A percentile compares a stretch with the other conserved stretches of the same genome.
Evolutionary conservation across 2,113 vertebrate species (phyloP).

Genomic region (Eptesicus fuscus): DNA sequence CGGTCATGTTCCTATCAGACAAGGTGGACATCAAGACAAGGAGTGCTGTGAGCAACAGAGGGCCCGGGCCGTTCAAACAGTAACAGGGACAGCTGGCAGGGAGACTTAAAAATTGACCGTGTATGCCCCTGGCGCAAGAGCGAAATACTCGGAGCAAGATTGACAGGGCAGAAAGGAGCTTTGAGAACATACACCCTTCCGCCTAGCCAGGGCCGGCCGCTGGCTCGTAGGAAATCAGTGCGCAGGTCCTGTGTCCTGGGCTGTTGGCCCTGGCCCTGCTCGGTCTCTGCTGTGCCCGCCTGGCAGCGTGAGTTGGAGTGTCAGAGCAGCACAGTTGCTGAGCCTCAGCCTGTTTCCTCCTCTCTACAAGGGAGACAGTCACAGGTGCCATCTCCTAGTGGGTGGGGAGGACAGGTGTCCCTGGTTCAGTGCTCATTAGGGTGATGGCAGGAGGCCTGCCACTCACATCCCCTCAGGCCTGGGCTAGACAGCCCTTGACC

Average conservation of each 20-base stretch:
- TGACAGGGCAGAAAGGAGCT: background rate
- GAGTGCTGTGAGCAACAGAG: background rate
- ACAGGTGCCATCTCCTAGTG: background rate
- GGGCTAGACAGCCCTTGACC: accelerated
- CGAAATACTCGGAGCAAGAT: background rate
- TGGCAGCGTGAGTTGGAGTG: no score
- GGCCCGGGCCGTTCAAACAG: background rate
- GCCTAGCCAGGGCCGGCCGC: background rate
- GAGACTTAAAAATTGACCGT: background rate
- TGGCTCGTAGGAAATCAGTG: background rate
- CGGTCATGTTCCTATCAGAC: background rate
- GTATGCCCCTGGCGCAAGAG: background rate
- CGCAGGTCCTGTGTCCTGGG: background rate
- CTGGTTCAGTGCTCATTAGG: background rate
- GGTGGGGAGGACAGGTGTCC: no score
- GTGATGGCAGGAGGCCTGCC: background rate
- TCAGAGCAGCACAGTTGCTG: background rate
- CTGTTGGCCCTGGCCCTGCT: accelerated
- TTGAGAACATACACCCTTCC: background rate
- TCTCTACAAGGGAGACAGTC: background rate
- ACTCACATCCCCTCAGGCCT: background rate
- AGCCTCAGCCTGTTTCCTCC: background rate
- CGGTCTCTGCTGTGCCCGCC: background rate
- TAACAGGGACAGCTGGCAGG: background rate
- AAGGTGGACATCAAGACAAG: background rate